Evolutionary conservation across 2,797 vertebrate genomes (phyloP).

Genomic region (Spheniscus humboldti): DNA sequence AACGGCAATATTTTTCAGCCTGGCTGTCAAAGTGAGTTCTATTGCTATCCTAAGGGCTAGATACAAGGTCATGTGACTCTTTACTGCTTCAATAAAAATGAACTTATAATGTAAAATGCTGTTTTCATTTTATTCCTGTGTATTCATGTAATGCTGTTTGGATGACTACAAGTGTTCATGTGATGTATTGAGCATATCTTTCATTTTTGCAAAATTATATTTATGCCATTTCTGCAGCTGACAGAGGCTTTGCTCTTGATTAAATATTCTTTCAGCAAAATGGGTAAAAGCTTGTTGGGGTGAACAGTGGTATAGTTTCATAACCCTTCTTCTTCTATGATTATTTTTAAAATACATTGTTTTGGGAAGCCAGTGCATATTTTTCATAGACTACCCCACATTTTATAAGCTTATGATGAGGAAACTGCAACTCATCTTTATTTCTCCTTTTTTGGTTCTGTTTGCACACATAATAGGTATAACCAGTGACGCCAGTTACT

Average conservation of each 20-base stretch:
- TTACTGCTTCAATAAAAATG: constrained; percentile 25
- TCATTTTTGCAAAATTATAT: constrained; percentile 30
- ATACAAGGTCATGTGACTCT: constrained; percentile 26
- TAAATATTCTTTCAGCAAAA: constrained; percentile 8
- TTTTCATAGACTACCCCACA: neutral
- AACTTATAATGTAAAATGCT: constrained; percentile 29
- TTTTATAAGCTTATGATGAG: neutral
- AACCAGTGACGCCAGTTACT: neutral
- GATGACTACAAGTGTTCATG: neutral
- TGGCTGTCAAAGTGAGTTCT: neutral
- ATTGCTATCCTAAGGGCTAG: neutral
- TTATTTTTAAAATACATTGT: neutral
- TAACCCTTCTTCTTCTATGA: neutral
- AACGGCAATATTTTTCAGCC: constrained; percentile 6
- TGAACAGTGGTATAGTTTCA: neutral
- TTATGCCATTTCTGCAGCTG: constrained; percentile 20
- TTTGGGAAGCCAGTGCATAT: neutral
- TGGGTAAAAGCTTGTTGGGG: neutral
- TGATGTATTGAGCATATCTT: neutral
- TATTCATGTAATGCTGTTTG: neutral
- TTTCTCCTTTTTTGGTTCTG: neutral
- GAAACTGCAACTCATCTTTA: neutral
- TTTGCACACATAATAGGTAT: neutral
- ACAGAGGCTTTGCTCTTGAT: constrained; percentile 18
- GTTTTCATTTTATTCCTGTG: constrained; percentile 4